Evolutionary conservation across 2,113 vertebrate genomes (phyloP), one percentile per base, ranked within the genome.

Genomic region (Halcyon malimbica): DNA sequence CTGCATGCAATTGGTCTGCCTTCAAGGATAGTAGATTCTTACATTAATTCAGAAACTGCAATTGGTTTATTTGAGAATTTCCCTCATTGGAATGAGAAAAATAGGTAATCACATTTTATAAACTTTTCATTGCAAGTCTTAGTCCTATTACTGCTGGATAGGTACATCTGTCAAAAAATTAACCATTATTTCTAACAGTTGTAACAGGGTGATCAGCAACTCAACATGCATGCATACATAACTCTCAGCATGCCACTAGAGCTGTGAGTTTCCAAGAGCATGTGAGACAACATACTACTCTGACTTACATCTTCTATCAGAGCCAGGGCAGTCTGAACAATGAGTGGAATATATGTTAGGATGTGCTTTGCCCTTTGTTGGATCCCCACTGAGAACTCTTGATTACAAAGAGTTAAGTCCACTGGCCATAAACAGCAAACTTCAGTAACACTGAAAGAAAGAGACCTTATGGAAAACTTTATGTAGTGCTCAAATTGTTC

Each of bases 171-270:
- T 50, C 44, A 41, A 62, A 73, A 60, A 90, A 48, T 48, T 28
- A 85, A 13, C 10, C 6, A 39, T 41, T 53, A 41, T 54, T 19
- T 57, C 33, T 56, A 13, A 18, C 9, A 16, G 11, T 69, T 60
- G 26, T 39, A 59, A 31, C 15, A 60, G 17, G 4, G 9, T 0
- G 2, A 53, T 33, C 11, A 29, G 50, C 54, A 67, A 44, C 8
- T 78, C 11, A 71, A 24, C 1, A 8, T 21, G 13, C 6, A 33
- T n/a, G 17, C 12, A 23, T 16, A 76, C 18, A n/a, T 16, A 64
- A 16, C 3, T 81, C 42, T 68, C 9, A 5, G 18, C 3, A 57
- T 0, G 0, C 37, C 29, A 10, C 20, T 28, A 33, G 19, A 78
- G 14, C 10, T 41, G 25, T 26, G 3, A 42, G 17, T 62, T 92